Base-by-base conservation (phyloP, 1,140 invertebrate genomes). In the Heliconius himera region DNA sequence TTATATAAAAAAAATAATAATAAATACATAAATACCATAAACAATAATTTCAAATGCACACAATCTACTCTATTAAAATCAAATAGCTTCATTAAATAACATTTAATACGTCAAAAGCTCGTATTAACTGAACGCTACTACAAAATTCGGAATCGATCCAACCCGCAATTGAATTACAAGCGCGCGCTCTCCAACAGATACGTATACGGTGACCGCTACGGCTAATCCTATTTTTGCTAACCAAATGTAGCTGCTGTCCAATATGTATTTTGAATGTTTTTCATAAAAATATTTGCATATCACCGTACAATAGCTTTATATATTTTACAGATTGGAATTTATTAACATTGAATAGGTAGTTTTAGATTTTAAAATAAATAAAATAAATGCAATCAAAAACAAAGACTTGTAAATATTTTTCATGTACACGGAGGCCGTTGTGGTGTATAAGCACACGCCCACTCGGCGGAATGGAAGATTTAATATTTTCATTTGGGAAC, bases 141-240 rank as follows among this genome's bases (percentile, higher is more conserved):
- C 80, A 73, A 82, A 87, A 82, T 82, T 81, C 78, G 80, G 79
- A 82, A 84, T 78, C 83, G 81, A 82, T 80, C 75, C 46, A 79
- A 78, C 82, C 82, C 82, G 84, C 87, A 90, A 90, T 90, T 89
- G 82, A 84, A 88, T 90, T 89, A 90, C 82, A 81, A 83, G 79
- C 81, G 81, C 49, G 54, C 80, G 73, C 79, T 75, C 83, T 84
- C 86, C 87, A 83, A 81, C 74, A 80, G 81, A 86, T 87, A 46
- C 41, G 41, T 46, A 87, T 86, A 85, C 79, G 74, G 77, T 74
- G 75, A 73, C 80, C 79, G 73, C 75, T 70, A 76, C 70, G 82
- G 82, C 79, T 89, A 89, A 91, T 90, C 81, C 83, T 83, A 85
- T 91, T 87, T 87, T 88, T 88, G 84, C 73, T 84, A 88, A 89